These are phyloP conservation scores for Rotaria sp. DNA, from an alignment of 2,888 invertebrate species.

Conservation along the genomic window DNA sequence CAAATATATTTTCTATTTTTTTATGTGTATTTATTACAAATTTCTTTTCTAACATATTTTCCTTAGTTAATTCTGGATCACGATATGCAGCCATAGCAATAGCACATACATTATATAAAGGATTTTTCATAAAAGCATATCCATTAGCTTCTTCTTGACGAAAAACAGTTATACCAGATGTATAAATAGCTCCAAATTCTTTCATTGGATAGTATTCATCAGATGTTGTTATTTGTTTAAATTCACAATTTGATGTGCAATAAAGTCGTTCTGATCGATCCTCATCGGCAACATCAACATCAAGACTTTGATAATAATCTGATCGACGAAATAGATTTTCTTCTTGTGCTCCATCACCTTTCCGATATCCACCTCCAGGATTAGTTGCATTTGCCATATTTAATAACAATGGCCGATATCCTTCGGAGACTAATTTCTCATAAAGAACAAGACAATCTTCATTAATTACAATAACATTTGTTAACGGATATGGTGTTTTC, in stretches of 20 bases:
- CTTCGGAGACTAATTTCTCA: neutral
- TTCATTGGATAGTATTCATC: neutral
- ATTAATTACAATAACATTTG: neutral
- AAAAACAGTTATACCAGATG: constrained; percentile 17
- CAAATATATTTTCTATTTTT: neutral
- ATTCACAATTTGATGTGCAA: neutral
- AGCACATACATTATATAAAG: neutral
- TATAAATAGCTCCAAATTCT: neutral
- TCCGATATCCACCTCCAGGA: neutral
- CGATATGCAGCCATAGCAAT: neutral
- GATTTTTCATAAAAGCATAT: neutral
- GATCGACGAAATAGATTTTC: constrained; percentile 8
- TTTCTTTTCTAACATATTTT: constrained; percentile 6
- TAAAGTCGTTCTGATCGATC: neutral
- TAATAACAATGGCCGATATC: neutral
- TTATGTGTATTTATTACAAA: neutral
- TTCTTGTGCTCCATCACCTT: constrained; percentile 13
- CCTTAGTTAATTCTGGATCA: neutral
- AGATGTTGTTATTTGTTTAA: neutral
- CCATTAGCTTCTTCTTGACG: neutral
- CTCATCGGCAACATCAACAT: neutral
- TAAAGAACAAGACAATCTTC: constrained; percentile 17
- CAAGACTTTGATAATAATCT: constrained; percentile 14
- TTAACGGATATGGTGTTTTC: neutral
- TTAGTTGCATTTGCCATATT: neutral